Evolutionary conservation across 2,797 vertebrate species (phyloP).

Genomic region (Toxotes lorentzi): DNA sequence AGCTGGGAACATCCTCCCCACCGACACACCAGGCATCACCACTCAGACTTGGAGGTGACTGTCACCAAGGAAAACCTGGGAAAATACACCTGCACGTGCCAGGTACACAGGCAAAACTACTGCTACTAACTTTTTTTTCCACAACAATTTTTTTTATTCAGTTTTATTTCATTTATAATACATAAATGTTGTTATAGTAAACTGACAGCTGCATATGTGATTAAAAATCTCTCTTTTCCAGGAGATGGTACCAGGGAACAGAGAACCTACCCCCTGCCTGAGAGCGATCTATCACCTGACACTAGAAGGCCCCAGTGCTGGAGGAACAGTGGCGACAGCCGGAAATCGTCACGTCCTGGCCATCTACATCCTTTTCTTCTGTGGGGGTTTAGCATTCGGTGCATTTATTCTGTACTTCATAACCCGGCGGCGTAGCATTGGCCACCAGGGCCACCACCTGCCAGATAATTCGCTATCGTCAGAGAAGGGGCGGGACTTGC

Average conservation of each 20-base stretch:
- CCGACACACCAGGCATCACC: conserved; percentile 79
- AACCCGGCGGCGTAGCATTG: conserved; percentile 13
- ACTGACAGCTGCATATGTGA: background rate
- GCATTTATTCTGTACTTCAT: conserved; percentile 56
- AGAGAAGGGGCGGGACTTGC: conserved; percentile 85
- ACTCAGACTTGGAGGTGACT: conserved; percentile 86
- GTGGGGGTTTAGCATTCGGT: conserved; percentile 54
- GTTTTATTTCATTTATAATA: background rate
- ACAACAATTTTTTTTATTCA: background rate
- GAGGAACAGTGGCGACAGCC: conserved; percentile 24
- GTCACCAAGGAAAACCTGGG: conserved; percentile 84
- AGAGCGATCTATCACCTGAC: conserved; percentile 86
- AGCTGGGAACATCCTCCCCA: conserved; percentile 85
- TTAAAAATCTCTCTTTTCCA: conserved; percentile 34
- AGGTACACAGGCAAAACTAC: conserved; percentile 67
- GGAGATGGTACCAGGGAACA: conserved; percentile 67
- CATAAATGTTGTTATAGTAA: background rate
- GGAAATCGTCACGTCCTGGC: conserved; percentile 80
- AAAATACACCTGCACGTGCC: conserved; percentile 86
- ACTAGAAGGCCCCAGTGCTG: conserved; percentile 62
- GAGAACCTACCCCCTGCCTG: conserved; percentile 78
- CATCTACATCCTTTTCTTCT: conserved; percentile 83
- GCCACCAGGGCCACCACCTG: conserved; percentile 46
- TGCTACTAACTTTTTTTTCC: no score
- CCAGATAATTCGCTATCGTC: conserved; percentile 77